These are phyloP conservation scores for Pluvianellus socialis DNA, from an alignment of 2,113 vertebrate genomes.

Conservation along the genomic window DNA sequence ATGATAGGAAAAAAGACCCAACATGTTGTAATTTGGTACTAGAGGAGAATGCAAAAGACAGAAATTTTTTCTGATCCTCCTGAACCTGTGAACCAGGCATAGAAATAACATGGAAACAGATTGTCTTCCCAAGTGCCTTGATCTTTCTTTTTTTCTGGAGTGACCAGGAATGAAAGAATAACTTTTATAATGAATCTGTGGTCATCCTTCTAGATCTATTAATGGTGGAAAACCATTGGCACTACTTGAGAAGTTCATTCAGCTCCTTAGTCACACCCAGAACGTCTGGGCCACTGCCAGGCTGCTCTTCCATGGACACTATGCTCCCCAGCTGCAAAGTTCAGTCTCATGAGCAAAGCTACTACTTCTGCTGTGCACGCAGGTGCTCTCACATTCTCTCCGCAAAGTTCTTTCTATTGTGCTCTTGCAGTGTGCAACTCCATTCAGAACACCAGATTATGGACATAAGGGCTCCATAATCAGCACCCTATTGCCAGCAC, in stretches of 20 bases:
- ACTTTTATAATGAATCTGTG: not conserved
- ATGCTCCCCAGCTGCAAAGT: not conserved
- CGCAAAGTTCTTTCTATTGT: not conserved
- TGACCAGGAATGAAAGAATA: not conserved
- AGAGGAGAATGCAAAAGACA: not conserved
- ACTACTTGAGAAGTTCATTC: not conserved
- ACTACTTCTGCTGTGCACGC: not conserved
- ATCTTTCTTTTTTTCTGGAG: not conserved
- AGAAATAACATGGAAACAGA: not conserved
- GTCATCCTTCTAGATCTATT: not conserved
- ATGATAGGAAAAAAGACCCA: not conserved
- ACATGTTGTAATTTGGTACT: not conserved
- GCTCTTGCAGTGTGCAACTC: not conserved
- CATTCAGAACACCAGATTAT: not conserved
- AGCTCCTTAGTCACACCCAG: not conserved
- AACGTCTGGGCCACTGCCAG: too few species aligned
- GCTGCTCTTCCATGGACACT: not conserved
- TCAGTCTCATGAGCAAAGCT: not conserved
- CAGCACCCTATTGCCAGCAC: not conserved
- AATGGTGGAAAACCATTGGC: not conserved
- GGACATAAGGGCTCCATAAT: not conserved
- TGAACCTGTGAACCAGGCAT: not conserved
- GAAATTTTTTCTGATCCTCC: not conserved
- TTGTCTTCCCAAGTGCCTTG: not conserved
- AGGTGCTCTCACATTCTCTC: not conserved